phyloP scores from a whole-genome alignment of 2,888 invertebrate species.

The Diarsia dahlii region DNA sequence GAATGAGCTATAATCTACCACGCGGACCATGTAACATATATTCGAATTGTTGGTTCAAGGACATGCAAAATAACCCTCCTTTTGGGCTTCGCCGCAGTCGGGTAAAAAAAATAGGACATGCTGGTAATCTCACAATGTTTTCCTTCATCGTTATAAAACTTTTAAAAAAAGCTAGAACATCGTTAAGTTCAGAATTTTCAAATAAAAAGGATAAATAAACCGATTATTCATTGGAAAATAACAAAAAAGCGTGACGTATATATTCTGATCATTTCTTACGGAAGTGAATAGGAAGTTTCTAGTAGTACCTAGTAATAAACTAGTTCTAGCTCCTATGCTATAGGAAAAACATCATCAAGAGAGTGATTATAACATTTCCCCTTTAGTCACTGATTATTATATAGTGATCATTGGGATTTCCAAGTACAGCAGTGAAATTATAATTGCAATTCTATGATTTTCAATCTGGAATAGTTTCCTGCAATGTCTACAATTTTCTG shows the following conservation, averaged over 20 bases:
- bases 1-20: too few species aligned
- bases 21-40: too few species aligned
- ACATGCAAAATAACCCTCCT: too few species aligned
- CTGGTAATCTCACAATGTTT: too few species aligned
- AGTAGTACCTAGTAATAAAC: not conserved
- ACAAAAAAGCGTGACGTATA: not conserved
- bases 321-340: too few species aligned
- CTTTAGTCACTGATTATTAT: not conserved
- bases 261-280: not conserved
- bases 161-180: too few species aligned
- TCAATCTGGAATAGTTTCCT: too few species aligned
- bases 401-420: constrained; percentile 8
- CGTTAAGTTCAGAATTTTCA: too few species aligned
- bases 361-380: constrained; percentile 25
- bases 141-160: too few species aligned
- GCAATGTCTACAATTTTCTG: not conserved
- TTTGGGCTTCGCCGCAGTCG: too few species aligned
- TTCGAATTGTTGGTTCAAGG: too few species aligned
- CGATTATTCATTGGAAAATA: not conserved
- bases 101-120: too few species aligned
- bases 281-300: not conserved
- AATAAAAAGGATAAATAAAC: not conserved
- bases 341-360: constrained; percentile 26
- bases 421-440: not conserved
- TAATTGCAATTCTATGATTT: not conserved